Percentiles rank a stretch among this genome's conserved stretches.
phyloP scores from a whole-genome alignment of 2,113 vertebrate species.

The Nothobranchius kuhntae region DNA sequence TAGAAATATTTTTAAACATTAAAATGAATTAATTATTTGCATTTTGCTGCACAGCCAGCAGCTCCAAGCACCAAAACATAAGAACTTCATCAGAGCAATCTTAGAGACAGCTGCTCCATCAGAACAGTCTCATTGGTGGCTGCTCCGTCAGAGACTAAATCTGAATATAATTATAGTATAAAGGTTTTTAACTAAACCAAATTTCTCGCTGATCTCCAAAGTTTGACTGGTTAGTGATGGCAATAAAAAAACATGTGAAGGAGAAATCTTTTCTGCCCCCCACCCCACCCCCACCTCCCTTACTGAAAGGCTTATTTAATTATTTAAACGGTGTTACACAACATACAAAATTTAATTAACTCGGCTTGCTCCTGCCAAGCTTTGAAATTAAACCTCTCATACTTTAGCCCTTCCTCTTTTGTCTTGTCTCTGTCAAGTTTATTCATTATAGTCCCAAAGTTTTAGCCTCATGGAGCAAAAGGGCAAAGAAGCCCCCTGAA shows the following conservation, averaged over 20 bases:
- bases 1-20: no score
- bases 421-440: constrained; percentile 13
- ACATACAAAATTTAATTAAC: constrained; percentile 60
- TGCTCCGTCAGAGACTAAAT: no score
- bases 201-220: neutral
- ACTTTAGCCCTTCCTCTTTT: constrained; percentile 20
- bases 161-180: no score
- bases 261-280: neutral
- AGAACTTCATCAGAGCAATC: no score
- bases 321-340: constrained; percentile 47
- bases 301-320: constrained; percentile 44
- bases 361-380: constrained; percentile 16
- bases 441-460: neutral
- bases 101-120: no score
- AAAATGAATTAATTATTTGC: no score
- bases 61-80: no score
- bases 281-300: neutral
- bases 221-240: constrained; percentile 1
- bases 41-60: no score
- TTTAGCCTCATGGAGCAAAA: neutral
- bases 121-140: no score
- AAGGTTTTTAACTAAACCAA: neutral
- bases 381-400: constrained; percentile 47
- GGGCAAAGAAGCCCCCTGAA: neutral
- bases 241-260: constrained; percentile 15